A percentile compares a stretch with the other conserved stretches of the same genome.
Evolutionary conservation across 2,113 vertebrate genomes (phyloP).

Genomic region (Pituophis catenifer): DNA sequence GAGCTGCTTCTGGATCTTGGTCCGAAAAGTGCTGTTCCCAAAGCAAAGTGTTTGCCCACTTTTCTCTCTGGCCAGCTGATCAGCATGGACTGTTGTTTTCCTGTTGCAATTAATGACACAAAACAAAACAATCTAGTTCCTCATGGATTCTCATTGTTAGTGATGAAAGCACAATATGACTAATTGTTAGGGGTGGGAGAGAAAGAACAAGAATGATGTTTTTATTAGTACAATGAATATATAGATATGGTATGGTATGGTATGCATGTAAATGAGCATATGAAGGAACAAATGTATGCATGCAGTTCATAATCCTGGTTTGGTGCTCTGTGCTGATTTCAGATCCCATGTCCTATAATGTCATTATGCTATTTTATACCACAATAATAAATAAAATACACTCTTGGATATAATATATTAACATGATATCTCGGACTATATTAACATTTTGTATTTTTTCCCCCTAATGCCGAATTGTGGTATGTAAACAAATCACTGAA

Average conservation of each 20-base stretch:
- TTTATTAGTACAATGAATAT: neutral
- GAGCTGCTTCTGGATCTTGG: neutral
- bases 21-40: neutral
- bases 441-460: neutral
- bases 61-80: neutral
- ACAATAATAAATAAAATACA: neutral
- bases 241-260: neutral
- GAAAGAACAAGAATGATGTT: neutral
- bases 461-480: neutral
- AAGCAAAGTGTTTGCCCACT: neutral
- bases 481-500: neutral
- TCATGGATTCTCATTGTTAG: neutral
- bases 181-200: neutral
- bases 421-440: neutral
- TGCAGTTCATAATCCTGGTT: neutral
- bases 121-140: neutral
- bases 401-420: neutral
- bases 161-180: neutral
- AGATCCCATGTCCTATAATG: neutral
- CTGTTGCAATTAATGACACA: neutral
- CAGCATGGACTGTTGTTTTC: neutral
- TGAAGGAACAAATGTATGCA: neutral
- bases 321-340: neutral
- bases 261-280: neutral
- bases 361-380: neutral